Conservation (phyloP, 2,888 invertebrate genomes). For the Operophtera brumata region DNA sequence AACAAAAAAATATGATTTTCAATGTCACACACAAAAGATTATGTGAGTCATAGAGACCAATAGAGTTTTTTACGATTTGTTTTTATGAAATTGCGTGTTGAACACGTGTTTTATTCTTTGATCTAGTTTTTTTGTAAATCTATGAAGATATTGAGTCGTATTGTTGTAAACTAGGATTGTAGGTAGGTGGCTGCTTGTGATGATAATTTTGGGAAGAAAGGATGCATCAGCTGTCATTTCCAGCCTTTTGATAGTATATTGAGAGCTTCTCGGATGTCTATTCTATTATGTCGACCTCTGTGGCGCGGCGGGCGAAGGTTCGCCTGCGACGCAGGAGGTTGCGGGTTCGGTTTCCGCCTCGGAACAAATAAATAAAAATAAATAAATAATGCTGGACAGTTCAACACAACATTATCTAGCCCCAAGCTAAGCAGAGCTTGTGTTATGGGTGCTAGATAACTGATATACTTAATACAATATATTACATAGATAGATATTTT, state of each 20-base stretch:
- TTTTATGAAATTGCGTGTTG: not conserved
- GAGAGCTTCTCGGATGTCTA: too few relatives aligned
- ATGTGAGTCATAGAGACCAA: not conserved
- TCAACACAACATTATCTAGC: too few relatives aligned
- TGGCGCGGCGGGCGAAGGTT: too few relatives aligned
- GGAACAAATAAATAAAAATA: too few relatives aligned
- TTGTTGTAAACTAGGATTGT: not conserved
- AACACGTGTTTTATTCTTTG: not conserved
- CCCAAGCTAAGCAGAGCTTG: too few relatives aligned
- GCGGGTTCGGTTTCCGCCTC: too few relatives aligned
- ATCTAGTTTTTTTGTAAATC: not conserved
- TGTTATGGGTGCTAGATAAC: too few relatives aligned
- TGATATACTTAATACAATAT: too few relatives aligned
- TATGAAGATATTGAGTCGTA: not conserved
- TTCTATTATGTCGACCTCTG: too few relatives aligned
- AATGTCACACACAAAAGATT: slow-evolving; percentile 1
- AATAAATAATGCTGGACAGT: too few relatives aligned
- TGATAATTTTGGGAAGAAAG: not conserved
- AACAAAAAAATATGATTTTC: not conserved
- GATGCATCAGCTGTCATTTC: not conserved
- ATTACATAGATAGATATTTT: too few relatives aligned
- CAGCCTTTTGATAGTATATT: not conserved
- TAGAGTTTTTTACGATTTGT: not conserved
- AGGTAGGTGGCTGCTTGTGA: not conserved
- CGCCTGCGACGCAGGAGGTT: too few relatives aligned